These are phyloP conservation scores for Rhadinocentrus ornatus DNA, from an alignment of 2,797 vertebrate species.

Conservation along the genomic window DNA sequence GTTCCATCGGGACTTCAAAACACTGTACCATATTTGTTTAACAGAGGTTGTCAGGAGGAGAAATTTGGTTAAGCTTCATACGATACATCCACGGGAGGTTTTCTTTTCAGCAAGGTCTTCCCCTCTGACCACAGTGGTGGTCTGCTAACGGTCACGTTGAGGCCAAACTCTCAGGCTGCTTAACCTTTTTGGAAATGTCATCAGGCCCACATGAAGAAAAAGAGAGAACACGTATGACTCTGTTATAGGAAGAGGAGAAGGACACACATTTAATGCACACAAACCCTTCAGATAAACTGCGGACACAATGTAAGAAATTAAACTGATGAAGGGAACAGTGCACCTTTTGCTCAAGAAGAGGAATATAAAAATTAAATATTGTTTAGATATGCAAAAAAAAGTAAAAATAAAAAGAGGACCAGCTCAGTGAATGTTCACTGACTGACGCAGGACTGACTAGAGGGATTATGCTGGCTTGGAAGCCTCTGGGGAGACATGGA, in stretches of 20 bases:
- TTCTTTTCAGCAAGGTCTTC: slow-evolving; percentile 79
- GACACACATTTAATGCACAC: slow-evolving; percentile 26
- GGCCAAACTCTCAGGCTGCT: slow-evolving; percentile 68
- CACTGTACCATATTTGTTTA: slow-evolving; percentile 71
- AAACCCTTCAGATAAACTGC: slow-evolving; percentile 2
- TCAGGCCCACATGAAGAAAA: slow-evolving; percentile 76
- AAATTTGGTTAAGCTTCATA: slow-evolving; percentile 65
- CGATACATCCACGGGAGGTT: slow-evolving; percentile 61
- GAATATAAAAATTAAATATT: too few species aligned
- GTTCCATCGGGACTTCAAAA: slow-evolving; percentile 59
- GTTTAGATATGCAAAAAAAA: too few species aligned
- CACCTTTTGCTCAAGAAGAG: too few species aligned
- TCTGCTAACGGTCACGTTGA: slow-evolving; percentile 74
- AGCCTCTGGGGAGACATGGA: neutral
- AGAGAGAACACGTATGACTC: slow-evolving; percentile 69
- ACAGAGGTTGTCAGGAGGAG: slow-evolving; percentile 73
- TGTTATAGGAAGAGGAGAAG: slow-evolving; percentile 55
- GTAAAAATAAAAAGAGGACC: neutral
- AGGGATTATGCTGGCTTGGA: too few species aligned
- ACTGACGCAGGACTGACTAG: neutral
- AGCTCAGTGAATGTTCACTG: neutral
- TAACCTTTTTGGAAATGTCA: slow-evolving; percentile 77
- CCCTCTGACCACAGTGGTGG: slow-evolving; percentile 76
- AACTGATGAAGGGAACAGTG: too few species aligned
- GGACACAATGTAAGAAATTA: too few species aligned